A percentile compares a stretch with the other conserved stretches of the same genome.
Evolutionary conservation across 2,797 vertebrate species (phyloP).

Genomic region (Pyrocephalus nanus): DNA sequence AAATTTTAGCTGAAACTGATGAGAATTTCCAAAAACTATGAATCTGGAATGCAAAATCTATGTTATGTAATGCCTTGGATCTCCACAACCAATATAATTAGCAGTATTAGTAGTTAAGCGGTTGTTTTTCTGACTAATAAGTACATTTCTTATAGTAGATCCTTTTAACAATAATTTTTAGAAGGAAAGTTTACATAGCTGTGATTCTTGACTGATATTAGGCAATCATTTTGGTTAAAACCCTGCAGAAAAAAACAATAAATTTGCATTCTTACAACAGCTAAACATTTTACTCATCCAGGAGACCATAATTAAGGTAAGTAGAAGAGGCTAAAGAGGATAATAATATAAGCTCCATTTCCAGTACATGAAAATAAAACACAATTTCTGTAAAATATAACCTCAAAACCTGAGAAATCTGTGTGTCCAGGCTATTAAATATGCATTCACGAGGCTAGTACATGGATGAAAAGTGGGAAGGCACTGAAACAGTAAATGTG

Average conservation of each 20-base stretch:
- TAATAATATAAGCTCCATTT: neutral
- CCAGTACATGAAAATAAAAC: neutral
- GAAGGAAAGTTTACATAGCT: constrained; percentile 14
- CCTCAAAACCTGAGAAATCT: neutral
- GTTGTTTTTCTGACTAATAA: constrained; percentile 7
- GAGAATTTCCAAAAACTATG: neutral
- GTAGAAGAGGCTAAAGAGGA: neutral
- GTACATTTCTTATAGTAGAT: neutral
- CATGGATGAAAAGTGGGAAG: neutral
- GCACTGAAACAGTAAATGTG: neutral
- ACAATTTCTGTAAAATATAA: neutral
- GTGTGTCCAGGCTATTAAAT: neutral
- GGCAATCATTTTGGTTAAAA: constrained; percentile 33
- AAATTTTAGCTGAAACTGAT: constrained; percentile 17
- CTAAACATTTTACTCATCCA: neutral
- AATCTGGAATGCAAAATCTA: neutral
- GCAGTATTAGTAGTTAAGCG: neutral
- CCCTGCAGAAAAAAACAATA: neutral
- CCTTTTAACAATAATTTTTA: constrained; percentile 19
- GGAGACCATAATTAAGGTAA: neutral
- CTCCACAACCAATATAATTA: neutral
- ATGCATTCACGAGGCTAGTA: neutral
- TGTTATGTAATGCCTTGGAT: neutral
- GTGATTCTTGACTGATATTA: neutral
- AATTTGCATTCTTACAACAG: neutral